Evolutionary conservation across 2,888 invertebrate species (phyloP).

Genomic region (Amiota minor): DNA sequence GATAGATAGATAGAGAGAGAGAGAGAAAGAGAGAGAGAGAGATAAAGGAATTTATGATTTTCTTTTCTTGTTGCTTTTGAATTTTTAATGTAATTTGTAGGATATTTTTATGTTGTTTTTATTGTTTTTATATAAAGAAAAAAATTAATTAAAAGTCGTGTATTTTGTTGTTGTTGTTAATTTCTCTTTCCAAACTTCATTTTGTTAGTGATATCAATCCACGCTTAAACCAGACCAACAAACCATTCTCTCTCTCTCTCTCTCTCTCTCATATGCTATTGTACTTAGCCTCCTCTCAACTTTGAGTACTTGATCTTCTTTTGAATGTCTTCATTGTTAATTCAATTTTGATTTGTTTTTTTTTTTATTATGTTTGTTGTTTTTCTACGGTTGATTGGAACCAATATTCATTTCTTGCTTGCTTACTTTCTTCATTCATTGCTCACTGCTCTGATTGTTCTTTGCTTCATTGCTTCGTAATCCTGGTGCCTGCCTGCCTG

Average conservation of each 20-base stretch:
- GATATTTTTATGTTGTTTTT: slow-evolving; percentile 64
- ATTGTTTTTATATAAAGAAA: slow-evolving; percentile 37
- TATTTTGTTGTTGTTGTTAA: too few species aligned
- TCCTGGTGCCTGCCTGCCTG: too few species aligned
- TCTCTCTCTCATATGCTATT: too few species aligned
- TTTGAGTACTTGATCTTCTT: too few species aligned
- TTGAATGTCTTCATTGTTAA: neutral
- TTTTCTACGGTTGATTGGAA: slow-evolving; percentile 17
- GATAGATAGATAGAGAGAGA: too few species aligned
- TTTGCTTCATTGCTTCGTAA: neutral
- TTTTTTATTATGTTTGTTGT: neutral
- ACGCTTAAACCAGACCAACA: too few species aligned
- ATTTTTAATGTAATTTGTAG: slow-evolving; percentile 65
- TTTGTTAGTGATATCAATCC: too few species aligned
- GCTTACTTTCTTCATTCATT: neutral
- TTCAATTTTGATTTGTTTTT: slow-evolving; percentile 2
- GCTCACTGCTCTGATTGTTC: neutral
- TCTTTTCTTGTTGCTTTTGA: slow-evolving; percentile 46
- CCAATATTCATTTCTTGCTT: neutral
- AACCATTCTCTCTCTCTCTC: too few species aligned
- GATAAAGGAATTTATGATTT: slow-evolving; percentile 4
- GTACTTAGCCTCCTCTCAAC: too few species aligned
- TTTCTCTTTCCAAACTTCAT: too few species aligned
- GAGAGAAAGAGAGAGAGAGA: neutral
- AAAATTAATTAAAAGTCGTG: slow-evolving; percentile 26